phyloP scores from a whole-genome alignment of 2,113 vertebrate species.

The Dolichallabes microphthalmus region DNA sequence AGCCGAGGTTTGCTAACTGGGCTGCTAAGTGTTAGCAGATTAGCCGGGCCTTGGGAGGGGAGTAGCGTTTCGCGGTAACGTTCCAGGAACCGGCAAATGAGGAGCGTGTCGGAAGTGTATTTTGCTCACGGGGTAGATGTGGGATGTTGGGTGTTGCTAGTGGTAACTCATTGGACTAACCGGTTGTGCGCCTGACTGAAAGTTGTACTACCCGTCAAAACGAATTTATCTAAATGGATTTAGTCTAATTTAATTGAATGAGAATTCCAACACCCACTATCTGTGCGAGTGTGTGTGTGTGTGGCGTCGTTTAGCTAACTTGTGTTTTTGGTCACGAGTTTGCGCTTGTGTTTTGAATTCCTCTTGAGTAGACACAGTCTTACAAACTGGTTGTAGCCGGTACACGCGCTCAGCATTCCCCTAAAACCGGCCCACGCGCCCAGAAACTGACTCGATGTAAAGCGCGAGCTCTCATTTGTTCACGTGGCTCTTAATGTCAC shows the following conservation, averaged over 20 bases:
- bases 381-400: not conserved
- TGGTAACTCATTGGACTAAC: not conserved
- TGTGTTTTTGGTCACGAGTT: not conserved
- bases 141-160: no score
- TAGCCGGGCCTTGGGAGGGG: constrained; percentile 34
- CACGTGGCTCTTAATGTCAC: not conserved
- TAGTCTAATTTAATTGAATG: no score
- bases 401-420: not conserved
- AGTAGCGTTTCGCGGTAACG: not conserved
- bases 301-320: not conserved
- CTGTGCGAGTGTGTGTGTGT: no score
- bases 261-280: no score
- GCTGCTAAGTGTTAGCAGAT: not conserved
- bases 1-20: not conserved
- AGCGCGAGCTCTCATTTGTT: not conserved
- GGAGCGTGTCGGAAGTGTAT: no score
- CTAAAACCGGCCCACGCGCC: not conserved
- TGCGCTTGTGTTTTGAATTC: not conserved
- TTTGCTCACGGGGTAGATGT: not conserved
- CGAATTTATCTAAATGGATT: no score
- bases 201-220: not conserved
- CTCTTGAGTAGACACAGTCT: not conserved
- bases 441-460: not conserved
- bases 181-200: not conserved
- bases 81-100: not conserved